Conservation (phyloP, 2,888 invertebrate genomes). For the Drosophila suboccidentalis region DNA sequence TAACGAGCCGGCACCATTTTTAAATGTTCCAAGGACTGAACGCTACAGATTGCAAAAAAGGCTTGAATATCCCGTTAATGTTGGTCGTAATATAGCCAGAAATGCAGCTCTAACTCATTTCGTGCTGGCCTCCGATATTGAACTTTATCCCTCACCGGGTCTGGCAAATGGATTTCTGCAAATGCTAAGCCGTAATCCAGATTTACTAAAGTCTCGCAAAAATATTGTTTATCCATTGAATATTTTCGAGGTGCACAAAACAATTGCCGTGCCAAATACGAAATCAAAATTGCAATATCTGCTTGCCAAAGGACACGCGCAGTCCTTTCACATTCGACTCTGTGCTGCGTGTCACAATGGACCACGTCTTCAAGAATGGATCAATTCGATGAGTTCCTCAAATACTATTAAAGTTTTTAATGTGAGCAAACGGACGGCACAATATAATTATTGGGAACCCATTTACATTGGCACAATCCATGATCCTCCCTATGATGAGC, state of each 20-base stretch:
- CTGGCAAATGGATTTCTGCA: constrained; percentile 91
- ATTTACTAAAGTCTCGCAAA: constrained; percentile 78
- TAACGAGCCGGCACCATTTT: constrained; percentile 45
- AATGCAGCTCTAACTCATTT: constrained; percentile 92
- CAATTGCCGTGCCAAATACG: constrained; percentile 50
- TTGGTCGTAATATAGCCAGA: constrained; percentile 93
- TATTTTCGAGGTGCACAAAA: constrained; percentile 59
- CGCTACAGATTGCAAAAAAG: constrained; percentile 87
- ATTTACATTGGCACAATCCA: constrained; percentile 94
- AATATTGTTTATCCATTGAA: constrained; percentile 60
- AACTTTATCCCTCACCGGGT: constrained; percentile 93
- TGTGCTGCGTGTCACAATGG: constrained; percentile 60
- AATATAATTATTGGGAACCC: constrained; percentile 93
- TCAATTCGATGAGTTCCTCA: constrained; percentile 25
- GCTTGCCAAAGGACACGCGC: constrained; percentile 26
- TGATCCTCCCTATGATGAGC: constrained; percentile 94
- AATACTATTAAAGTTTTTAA: constrained; percentile 86
- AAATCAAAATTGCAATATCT: constrained; percentile 64
- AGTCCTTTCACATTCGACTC: constrained; percentile 57
- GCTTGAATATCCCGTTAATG: constrained; percentile 93
- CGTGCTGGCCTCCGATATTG: constrained; percentile 93
- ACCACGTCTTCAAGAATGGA: constrained; percentile 85
- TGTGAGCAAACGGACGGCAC: constrained; percentile 90
- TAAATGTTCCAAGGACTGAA: background rate
- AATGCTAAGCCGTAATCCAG: constrained; percentile 89